A percentile compares a stretch with the other conserved stretches of the same genome.
Evolutionary conservation across 2,113 vertebrate genomes (phyloP).

Genomic region (Ifrita kowaldi): DNA sequence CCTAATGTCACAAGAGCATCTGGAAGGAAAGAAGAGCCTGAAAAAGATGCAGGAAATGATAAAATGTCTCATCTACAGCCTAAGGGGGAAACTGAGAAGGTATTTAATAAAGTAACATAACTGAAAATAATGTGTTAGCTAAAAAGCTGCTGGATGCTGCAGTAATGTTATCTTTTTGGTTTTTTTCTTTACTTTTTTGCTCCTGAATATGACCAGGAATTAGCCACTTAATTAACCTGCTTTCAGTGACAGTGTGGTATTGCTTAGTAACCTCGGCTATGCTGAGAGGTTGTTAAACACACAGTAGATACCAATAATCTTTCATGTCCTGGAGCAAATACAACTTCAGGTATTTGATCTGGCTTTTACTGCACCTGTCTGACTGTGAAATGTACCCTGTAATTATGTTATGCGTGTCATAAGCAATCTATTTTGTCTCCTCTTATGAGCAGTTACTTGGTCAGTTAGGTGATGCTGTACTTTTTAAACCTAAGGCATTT

Average conservation of each 20-base stretch:
- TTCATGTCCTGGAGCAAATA: background rate
- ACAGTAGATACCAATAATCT: background rate
- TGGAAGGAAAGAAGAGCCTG: conserved; percentile 27
- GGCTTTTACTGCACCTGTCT: background rate
- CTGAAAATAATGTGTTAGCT: background rate
- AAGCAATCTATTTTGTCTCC: background rate
- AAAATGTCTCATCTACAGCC: background rate
- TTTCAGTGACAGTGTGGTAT: background rate
- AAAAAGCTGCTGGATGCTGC: background rate
- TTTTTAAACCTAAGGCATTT: background rate
- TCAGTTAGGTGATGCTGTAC: background rate
- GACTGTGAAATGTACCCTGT: background rate
- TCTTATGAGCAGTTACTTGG: background rate
- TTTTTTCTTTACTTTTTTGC: background rate
- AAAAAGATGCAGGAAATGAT: background rate
- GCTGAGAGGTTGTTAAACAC: background rate
- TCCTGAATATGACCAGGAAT: background rate
- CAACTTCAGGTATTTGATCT: background rate
- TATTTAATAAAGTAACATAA: background rate
- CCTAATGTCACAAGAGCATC: background rate
- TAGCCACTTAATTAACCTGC: background rate
- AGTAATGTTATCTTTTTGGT: background rate
- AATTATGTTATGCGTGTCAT: background rate
- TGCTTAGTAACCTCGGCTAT: background rate
- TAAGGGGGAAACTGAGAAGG: background rate